Conservation (phyloP, 2,888 invertebrate species). For the Platyscelio sp. region DNA sequence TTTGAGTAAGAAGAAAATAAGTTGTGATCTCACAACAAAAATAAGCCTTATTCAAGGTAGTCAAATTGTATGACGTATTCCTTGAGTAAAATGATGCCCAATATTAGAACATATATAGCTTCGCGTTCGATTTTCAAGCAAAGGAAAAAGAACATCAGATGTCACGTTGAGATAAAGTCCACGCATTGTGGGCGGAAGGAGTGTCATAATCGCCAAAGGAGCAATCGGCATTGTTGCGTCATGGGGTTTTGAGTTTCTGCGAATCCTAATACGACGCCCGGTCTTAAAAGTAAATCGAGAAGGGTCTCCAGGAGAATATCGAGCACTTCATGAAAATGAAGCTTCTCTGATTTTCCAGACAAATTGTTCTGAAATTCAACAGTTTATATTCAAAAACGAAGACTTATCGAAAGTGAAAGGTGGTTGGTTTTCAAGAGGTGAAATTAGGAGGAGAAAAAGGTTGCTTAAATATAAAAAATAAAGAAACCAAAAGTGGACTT, state of each 20-base stretch:
- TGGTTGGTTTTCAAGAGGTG: too few species aligned
- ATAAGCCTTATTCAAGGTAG: constrained; percentile 12
- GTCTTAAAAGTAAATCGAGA: constrained; percentile 82
- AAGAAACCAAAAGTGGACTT: too few species aligned
- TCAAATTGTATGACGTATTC: constrained; percentile 43
- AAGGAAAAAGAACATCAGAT: constrained; percentile 73
- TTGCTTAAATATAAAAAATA: too few species aligned
- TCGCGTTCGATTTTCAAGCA: constrained; percentile 45
- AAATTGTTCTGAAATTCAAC: constrained; percentile 14
- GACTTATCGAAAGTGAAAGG: too few species aligned
- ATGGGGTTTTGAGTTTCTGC: constrained; percentile 81
- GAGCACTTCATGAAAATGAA: constrained; percentile 26
- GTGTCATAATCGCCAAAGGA: constrained; percentile 76
- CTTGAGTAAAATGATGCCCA: constrained; percentile 35
- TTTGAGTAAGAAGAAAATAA: too few species aligned
- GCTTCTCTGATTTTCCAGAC: constrained; percentile 37
- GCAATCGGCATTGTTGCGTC: constrained; percentile 83
- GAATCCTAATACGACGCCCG: constrained; percentile 76
- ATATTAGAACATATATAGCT: constrained; percentile 43
- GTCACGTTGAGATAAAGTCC: constrained; percentile 76
- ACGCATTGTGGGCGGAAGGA: constrained; percentile 81
- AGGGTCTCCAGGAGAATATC: constrained; percentile 75
- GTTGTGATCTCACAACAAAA: neutral
- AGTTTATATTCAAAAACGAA: too few species aligned
- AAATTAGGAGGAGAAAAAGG: too few species aligned